Evolutionary conservation across 2,113 vertebrate genomes (phyloP).

Genomic region (Bos indicus): DNA sequence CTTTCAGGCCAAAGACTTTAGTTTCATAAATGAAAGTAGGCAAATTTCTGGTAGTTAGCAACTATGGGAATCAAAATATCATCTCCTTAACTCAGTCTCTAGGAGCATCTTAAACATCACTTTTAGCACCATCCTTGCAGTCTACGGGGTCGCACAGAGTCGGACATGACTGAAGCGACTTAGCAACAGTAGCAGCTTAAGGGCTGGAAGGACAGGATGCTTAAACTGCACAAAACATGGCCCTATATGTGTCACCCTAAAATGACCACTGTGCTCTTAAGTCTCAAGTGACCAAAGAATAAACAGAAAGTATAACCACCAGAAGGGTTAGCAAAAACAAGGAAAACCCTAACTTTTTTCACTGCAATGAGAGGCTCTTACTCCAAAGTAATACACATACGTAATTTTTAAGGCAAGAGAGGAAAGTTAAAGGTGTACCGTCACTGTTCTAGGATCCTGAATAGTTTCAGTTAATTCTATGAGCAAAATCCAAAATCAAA

Average conservation of each 20-base stretch:
- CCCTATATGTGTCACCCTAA: background rate
- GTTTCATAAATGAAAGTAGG: background rate
- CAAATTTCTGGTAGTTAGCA: constrained; percentile 14
- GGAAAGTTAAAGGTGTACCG: background rate
- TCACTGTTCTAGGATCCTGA: background rate
- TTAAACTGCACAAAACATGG: background rate
- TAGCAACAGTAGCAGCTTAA: background rate
- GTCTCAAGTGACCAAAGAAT: background rate
- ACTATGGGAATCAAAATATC: background rate
- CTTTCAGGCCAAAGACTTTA: background rate
- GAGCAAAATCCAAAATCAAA: background rate
- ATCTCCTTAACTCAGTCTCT: background rate
- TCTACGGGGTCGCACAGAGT: no score
- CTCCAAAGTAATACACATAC: background rate
- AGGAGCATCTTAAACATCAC: background rate
- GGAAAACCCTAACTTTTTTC: background rate
- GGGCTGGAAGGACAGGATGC: background rate
- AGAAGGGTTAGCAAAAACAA: background rate
- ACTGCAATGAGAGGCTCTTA: background rate
- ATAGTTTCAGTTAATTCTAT: constrained; percentile 18
- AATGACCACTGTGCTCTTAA: background rate
- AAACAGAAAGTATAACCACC: background rate
- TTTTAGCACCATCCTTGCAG: background rate
- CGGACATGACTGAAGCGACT: no score
- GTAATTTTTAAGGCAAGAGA: background rate